phyloP scores from a whole-genome alignment of 2,113 vertebrate species.

The Phrynosoma platyrhinos region DNA sequence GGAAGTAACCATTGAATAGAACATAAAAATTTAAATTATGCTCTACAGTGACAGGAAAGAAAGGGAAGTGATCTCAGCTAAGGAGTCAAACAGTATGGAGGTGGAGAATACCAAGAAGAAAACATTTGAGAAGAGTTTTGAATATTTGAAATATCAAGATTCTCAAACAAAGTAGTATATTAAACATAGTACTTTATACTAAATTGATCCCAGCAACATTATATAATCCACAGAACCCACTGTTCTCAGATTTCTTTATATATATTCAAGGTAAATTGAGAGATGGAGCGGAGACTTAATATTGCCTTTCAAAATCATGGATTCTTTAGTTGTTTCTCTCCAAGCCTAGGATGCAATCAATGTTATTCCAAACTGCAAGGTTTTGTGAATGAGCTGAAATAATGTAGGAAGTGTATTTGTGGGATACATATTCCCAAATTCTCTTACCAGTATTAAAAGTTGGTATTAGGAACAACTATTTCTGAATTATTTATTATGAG shows the following conservation, averaged over 20 bases:
- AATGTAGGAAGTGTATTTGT: no score
- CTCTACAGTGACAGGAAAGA: background rate
- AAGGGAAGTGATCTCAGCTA: background rate
- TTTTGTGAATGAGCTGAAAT: no score
- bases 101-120: background rate
- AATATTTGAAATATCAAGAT: background rate
- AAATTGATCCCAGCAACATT: background rate
- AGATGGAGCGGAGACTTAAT: background rate
- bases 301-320: background rate
- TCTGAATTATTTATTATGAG: background rate
- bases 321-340: background rate
- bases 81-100: background rate
- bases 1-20: slow-evolving; percentile 11
- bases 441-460: background rate
- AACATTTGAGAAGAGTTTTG: background rate
- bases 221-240: background rate
- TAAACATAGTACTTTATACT: background rate
- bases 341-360: no score
- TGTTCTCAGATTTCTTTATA: background rate
- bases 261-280: background rate
- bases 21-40: background rate
- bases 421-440: no score
- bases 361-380: no score
- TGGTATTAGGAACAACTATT: background rate
- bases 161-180: background rate